Evolutionary conservation across 2,888 invertebrate species (phyloP).

Genomic region (Temnothorax unifasciatus): DNA sequence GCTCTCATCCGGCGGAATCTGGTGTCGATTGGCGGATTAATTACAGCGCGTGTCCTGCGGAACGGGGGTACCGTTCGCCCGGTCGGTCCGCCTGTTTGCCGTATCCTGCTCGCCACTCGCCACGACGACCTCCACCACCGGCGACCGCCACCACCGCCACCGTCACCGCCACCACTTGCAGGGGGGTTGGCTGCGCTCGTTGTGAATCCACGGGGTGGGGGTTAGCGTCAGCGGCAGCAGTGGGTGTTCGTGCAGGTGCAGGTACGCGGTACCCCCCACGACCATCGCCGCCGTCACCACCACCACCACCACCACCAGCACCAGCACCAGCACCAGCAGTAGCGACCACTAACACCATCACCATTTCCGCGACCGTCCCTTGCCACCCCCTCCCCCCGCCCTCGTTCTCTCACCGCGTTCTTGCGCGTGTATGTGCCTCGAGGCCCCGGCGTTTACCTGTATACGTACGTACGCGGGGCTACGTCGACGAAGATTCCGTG

Average conservation of each 20-base stretch:
- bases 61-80: constrained; percentile 31
- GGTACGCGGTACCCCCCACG: constrained; percentile 49
- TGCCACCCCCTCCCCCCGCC: background rate
- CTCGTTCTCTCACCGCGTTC: background rate
- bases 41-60: constrained; percentile 46
- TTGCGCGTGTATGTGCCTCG: background rate
- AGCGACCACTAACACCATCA: background rate
- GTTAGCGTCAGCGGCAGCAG: constrained; percentile 49
- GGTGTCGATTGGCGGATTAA: constrained; percentile 51
- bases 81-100: constrained; percentile 28
- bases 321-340: constrained; percentile 17
- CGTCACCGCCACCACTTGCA: constrained; percentile 10
- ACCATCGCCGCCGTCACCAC: constrained; percentile 21
- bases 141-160: background rate
- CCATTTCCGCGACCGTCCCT: constrained; percentile 1
- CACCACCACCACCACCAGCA: background rate
- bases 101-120: constrained; percentile 28
- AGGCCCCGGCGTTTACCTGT: background rate
- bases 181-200: constrained; percentile 44
- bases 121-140: background rate
- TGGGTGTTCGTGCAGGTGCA: constrained; percentile 54
- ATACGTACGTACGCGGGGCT: background rate
- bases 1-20: constrained; percentile 39
- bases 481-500: constrained; percentile 36
- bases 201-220: constrained; percentile 19